Evolutionary conservation across 1,140 invertebrate species (phyloP).

Genomic region (Theocolax elegans): DNA sequence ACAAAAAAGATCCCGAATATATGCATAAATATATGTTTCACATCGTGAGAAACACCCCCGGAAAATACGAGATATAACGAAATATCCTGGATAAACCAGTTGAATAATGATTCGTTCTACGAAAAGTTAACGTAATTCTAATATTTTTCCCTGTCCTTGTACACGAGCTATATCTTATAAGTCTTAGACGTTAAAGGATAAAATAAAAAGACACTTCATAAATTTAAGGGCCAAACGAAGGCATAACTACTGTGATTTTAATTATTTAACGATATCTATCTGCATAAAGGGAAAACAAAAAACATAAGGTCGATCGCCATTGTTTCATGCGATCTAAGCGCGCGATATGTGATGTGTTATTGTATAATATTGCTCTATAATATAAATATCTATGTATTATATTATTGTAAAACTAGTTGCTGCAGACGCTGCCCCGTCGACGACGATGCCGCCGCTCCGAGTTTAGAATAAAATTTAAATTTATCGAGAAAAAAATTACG

Average conservation of each 20-base stretch:
- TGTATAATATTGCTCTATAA: slow-evolving; percentile 67
- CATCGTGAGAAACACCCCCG: slow-evolving; percentile 26
- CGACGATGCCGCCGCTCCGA: slow-evolving; percentile 48
- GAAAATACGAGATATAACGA: slow-evolving; percentile 27
- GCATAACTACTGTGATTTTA: slow-evolving; percentile 70
- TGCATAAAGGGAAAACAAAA: slow-evolving; percentile 58
- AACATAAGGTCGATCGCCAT: slow-evolving; percentile 54
- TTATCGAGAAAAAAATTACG: slow-evolving; percentile 37
- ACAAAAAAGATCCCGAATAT: slow-evolving; percentile 10
- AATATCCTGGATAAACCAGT: slow-evolving; percentile 41
- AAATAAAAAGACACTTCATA: slow-evolving; percentile 55
- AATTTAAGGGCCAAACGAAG: slow-evolving; percentile 67
- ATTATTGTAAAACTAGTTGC: slow-evolving; percentile 61
- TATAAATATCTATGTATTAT: slow-evolving; percentile 68
- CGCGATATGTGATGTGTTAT: slow-evolving; percentile 68
- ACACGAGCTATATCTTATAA: slow-evolving; percentile 63
- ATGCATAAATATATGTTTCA: slow-evolving; percentile 12
- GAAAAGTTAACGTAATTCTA: slow-evolving; percentile 36
- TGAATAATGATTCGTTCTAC: slow-evolving; percentile 31
- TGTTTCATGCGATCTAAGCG: slow-evolving; percentile 45
- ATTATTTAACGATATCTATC: slow-evolving; percentile 67
- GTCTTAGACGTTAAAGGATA: slow-evolving; percentile 59
- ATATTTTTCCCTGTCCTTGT: slow-evolving; percentile 50
- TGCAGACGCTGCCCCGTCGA: slow-evolving; percentile 57
- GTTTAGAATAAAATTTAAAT: slow-evolving; percentile 42